Evolutionary conservation across 1,140 invertebrate genomes (phyloP).

Genomic region (Atta texana): DNA sequence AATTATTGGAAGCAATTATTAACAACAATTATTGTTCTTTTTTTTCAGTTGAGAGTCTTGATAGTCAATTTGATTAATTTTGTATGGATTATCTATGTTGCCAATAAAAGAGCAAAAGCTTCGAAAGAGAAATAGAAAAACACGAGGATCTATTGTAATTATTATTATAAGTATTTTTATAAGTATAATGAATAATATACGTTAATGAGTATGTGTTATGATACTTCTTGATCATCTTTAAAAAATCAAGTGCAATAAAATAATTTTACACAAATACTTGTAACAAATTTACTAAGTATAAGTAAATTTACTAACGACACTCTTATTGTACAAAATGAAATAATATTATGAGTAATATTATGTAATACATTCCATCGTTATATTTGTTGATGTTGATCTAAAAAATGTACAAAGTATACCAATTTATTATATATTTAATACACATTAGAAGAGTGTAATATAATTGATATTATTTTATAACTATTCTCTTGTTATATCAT

Average conservation of each 20-base stretch:
- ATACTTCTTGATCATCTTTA: not conserved
- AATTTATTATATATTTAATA: not conserved
- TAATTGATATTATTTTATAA: slow-evolving; percentile 17
- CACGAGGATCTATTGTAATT: slow-evolving; percentile 11
- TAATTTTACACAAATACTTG: not conserved
- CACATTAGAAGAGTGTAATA: slow-evolving; percentile 15
- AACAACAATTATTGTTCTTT: slow-evolving; percentile 69
- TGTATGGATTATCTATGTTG: slow-evolving; percentile 90
- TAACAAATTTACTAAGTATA: slow-evolving; percentile 12
- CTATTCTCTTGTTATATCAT: no score
- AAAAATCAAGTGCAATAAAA: no score
- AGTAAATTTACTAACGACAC: not conserved
- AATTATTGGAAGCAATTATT: not conserved
- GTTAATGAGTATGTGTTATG: not conserved
- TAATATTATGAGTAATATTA: slow-evolving; percentile 28
- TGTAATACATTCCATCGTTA: slow-evolving; percentile 34
- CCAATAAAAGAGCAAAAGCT: slow-evolving; percentile 85
- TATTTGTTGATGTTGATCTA: slow-evolving; percentile 15
- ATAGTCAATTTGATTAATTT: slow-evolving; percentile 90
- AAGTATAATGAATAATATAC: not conserved
- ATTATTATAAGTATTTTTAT: slow-evolving; percentile 41
- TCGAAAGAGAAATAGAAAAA: slow-evolving; percentile 51
- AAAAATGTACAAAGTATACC: slow-evolving; percentile 19
- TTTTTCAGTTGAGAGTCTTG: slow-evolving; percentile 89
- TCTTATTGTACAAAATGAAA: slow-evolving; percentile 28